phyloP scores from a whole-genome alignment of 1,140 invertebrate species.

The Acromyrmex heyeri region DNA sequence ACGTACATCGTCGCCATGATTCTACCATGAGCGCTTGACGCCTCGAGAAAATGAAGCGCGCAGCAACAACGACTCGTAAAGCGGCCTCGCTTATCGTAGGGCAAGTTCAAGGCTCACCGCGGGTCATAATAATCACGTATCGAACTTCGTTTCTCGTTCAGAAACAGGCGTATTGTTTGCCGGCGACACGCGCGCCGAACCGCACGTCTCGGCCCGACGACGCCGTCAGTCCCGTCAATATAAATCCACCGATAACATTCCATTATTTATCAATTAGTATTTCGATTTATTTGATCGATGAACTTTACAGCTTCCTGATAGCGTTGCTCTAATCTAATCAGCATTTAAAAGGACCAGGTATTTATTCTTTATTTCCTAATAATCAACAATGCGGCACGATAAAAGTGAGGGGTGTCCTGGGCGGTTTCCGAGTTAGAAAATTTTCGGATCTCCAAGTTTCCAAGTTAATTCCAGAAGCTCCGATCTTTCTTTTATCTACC shows the following conservation, averaged over 20 bases:
- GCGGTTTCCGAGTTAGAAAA: neutral
- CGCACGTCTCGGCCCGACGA: neutral
- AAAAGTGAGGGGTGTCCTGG: neutral
- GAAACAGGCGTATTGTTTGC: slow-evolving; percentile 82
- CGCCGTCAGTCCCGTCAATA: neutral
- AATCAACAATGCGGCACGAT: neutral
- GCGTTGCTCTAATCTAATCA: slow-evolving; percentile 27
- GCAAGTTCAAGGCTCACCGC: slow-evolving; percentile 86
- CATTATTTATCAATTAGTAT: slow-evolving; percentile 53
- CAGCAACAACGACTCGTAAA: slow-evolving; percentile 66
- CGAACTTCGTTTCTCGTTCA: slow-evolving; percentile 78
- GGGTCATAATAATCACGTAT: slow-evolving; percentile 85
- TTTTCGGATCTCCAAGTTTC: neutral
- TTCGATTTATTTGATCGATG: slow-evolving; percentile 17
- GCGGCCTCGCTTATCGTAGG: slow-evolving; percentile 82
- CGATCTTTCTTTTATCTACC: neutral
- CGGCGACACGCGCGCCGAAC: slow-evolving; percentile 63
- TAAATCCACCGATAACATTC: slow-evolving; percentile 38
- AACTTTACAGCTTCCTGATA: slow-evolving; percentile 15
- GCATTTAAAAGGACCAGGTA: neutral
- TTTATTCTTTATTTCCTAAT: neutral
- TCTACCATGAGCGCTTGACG: slow-evolving; percentile 13
- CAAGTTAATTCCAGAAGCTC: neutral
- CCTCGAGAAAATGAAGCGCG: slow-evolving; percentile 18
- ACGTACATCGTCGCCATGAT: neutral